phyloP scores from a whole-genome alignment of 2,113 vertebrate genomes.

The Pelvicachromis taeniatus region DNA sequence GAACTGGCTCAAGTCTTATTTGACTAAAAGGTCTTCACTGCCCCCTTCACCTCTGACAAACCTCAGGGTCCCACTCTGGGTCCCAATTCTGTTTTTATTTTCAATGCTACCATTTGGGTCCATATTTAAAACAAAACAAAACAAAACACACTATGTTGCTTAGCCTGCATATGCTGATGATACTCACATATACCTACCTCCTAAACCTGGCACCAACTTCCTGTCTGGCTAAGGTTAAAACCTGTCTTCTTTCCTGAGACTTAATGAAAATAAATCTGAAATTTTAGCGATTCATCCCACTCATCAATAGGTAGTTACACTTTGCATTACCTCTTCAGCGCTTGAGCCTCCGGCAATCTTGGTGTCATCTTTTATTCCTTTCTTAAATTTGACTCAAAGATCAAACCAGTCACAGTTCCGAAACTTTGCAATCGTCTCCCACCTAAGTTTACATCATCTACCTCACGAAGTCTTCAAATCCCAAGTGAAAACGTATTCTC shows the following conservation, averaged over 20 bases:
- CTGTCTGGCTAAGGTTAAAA: not conserved
- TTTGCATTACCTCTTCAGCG: not conserved
- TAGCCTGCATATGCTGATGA: not conserved
- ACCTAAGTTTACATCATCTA: not conserved
- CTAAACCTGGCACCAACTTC: not conserved
- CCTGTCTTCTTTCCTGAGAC: not conserved
- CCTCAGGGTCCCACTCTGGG: not conserved
- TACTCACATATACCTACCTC: rapidly evolving
- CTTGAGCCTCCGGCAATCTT: not conserved
- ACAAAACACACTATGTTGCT: not conserved
- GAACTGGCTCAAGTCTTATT: not conserved
- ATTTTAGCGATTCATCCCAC: not conserved
- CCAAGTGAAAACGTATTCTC: not conserved
- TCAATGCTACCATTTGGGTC: not conserved
- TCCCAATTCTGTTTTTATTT: not conserved
- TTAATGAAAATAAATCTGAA: not conserved
- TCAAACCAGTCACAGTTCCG: not conserved
- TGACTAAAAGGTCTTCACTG: not conserved
- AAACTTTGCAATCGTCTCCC: not conserved
- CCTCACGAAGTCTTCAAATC: not conserved
- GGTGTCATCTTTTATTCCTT: not conserved
- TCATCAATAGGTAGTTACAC: not conserved
- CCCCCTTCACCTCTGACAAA: not conserved
- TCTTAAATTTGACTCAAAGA: not conserved
- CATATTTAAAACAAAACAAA: not conserved